A percentile compares a stretch with the other conserved stretches of the same genome.
Conservation (phyloP, 2,888 invertebrate genomes). For the Carterocephalus palaemon region DNA sequence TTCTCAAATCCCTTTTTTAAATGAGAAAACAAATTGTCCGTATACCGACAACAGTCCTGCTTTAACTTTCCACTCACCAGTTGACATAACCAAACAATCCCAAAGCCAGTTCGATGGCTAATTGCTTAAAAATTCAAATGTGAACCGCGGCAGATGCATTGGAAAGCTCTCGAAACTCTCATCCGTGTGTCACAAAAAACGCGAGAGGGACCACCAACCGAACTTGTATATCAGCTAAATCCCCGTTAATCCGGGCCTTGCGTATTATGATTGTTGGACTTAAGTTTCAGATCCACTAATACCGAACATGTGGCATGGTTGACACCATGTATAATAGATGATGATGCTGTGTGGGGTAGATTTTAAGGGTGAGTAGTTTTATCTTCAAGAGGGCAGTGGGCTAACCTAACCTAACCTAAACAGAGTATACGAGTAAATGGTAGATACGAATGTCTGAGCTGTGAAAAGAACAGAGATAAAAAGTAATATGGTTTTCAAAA, state of each 20-base stretch:
- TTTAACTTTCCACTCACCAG: not conserved
- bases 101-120: constrained; percentile 14
- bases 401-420: no score
- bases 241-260: constrained; percentile 64
- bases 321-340: constrained; percentile 26
- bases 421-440: no score
- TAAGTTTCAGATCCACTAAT: constrained; percentile 61
- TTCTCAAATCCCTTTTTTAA: no score
- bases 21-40: not conserved
- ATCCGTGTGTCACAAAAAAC: constrained; percentile 60
- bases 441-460: no score
- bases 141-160: constrained; percentile 50
- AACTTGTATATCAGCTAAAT: constrained; percentile 57
- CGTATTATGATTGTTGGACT: constrained; percentile 74
- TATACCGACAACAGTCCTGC: constrained; percentile 7
- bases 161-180: constrained; percentile 44
- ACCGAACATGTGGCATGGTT: constrained; percentile 66
- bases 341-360: constrained; percentile 7
- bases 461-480: not conserved
- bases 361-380: constrained; percentile 1
- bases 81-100: constrained; percentile 7
- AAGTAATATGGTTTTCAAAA: no score
- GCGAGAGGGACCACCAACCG: constrained; percentile 66
- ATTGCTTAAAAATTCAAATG: constrained; percentile 33
- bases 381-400: not conserved